These are phyloP conservation scores for Patiria miniata DNA, from an alignment of 35 echinoderm and acorn worm species.

Conservation along the genomic window DNA sequence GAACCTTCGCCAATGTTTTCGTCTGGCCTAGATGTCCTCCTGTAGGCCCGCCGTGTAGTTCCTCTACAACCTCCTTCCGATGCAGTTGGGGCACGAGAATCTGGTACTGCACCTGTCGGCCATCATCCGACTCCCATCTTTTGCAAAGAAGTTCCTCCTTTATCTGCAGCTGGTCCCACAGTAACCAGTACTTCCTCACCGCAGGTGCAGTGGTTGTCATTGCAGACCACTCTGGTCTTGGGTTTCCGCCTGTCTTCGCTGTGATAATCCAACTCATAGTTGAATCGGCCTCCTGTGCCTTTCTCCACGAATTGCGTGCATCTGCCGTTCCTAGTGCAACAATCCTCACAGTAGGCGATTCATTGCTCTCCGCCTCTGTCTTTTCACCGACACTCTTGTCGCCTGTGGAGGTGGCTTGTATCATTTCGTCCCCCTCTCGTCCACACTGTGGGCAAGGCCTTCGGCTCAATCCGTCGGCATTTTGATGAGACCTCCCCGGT, in stretches of 20 bases:
- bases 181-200: background rate
- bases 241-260: background rate
- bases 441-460: constrained; percentile 27
- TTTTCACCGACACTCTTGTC: background rate
- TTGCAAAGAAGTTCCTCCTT: too few species aligned
- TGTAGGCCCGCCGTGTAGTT: background rate
- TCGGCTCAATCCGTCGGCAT: constrained; percentile 1
- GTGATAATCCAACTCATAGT: background rate
- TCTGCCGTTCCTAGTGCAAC: background rate
- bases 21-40: constrained; percentile 38
- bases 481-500: constrained; percentile 17
- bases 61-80: background rate
- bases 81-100: background rate
- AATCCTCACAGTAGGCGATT: background rate
- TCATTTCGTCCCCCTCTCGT: constrained; percentile 11
- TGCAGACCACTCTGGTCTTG: background rate
- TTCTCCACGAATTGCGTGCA: background rate
- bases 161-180: background rate
- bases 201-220: background rate
- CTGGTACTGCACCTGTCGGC: background rate
- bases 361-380: background rate
- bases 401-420: too few species aligned
- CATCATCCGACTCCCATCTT: too few species aligned
- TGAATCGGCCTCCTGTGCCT: background rate
- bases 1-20: constrained; percentile 13